A percentile compares a stretch with the other conserved stretches of the same genome.
These are phyloP conservation scores for Gymnothorax javanicus DNA, from an alignment of 2,797 vertebrate genomes.

Conservation along the genomic window DNA sequence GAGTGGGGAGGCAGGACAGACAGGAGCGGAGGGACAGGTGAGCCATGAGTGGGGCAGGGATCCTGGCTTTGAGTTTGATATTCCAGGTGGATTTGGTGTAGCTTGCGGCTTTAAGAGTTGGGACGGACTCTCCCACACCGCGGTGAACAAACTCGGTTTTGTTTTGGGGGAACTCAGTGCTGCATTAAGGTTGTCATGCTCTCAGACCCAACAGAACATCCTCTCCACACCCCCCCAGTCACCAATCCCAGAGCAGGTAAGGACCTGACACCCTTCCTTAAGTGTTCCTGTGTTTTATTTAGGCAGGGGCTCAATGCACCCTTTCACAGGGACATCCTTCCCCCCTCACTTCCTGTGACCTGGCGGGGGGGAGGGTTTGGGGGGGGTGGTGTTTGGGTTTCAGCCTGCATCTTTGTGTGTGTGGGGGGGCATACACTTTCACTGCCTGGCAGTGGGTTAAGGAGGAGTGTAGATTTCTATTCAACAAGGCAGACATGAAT, in stretches of 20 bases:
- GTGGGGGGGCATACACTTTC: conserved; percentile 12
- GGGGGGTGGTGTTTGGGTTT: conserved; percentile 21
- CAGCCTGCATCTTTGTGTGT: no score
- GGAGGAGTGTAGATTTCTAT: not conserved
- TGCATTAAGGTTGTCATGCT: not conserved
- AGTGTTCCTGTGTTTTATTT: conserved; percentile 46
- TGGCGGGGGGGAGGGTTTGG: not conserved
- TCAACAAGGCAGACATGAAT: not conserved
- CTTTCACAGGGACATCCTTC: conserved; percentile 46
- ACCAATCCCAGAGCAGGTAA: conserved; percentile 49
- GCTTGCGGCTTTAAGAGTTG: not conserved
- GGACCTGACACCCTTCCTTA: conserved; percentile 51
- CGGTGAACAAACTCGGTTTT: not conserved
- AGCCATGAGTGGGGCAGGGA: not conserved
- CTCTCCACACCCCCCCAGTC: conserved; percentile 23
- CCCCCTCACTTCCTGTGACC: not conserved
- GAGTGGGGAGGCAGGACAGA: not conserved
- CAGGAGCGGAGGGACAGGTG: not conserved
- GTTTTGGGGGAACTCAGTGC: not conserved
- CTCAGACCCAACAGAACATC: conserved; percentile 41
- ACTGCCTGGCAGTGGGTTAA: not conserved
- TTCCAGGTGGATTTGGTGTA: not conserved
- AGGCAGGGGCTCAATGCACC: conserved; percentile 55
- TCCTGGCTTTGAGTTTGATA: not conserved
- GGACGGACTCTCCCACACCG: not conserved